Evolutionary conservation across 2,797 vertebrate species (phyloP), one percentile per base, ranked within the genome.

Genomic region (Tenualosa ilisha): DNA sequence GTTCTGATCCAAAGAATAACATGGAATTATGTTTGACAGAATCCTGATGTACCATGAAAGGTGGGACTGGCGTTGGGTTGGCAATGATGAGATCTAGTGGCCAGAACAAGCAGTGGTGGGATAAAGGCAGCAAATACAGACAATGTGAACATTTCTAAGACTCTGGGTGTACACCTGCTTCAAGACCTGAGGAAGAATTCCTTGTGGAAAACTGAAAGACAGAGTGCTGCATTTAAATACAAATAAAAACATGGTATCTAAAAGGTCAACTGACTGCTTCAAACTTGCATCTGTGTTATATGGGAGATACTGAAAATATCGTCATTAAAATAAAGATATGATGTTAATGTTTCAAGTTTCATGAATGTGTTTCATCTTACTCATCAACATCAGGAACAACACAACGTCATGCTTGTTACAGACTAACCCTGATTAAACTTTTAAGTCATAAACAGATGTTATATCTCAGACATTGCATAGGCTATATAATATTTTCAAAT

Each of bases 81-180:
- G 68, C 68, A 83, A 53, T 40, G 82, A 3, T 65, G 82, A 83
- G 82, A 13, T 84, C 15, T 82, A 11, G 53, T 81, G 22, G 81
- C 54, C 86, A 56, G 51, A 11, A 53, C 51, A 22, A 59, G 40
- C 43, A 12, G 6, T 20, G 81, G 53, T 46, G 49, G 43, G 0
- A 79, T 68, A 24, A 54, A 56, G 9, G 49, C 54, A 20, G 37
- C 75, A 3, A 84, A 68, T 24, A 65, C 46, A 65, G 81, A 87
- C 37, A 63, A 26, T 7, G 61, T 51, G 46, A 85, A 54, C 86
- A 87, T 83, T 6, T 54, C 43, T 8, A 20, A 20, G 20, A 31
- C 5, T 15, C 68, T 15, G 6, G 15, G 15, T 20, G 68, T 40
- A 37, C 8, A 24, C 26, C 26, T 37, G n/a, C 65, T 37, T 37